These are phyloP conservation scores for Hirtodrosophila histrioides DNA, from an alignment of 2,888 invertebrate species.

Conservation along the genomic window DNA sequence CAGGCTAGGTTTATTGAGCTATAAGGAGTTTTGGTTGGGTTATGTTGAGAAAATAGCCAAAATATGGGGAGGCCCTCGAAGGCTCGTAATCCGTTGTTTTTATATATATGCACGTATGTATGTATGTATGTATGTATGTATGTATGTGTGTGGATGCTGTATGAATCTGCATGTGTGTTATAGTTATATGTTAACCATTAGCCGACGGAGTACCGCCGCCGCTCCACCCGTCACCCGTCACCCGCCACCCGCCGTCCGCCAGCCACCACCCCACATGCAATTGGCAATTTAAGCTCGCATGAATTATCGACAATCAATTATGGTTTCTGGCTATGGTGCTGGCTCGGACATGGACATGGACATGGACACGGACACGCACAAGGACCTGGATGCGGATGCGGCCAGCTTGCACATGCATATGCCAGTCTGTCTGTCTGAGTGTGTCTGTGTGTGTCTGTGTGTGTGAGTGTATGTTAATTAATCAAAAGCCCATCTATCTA, in stretches of 20 bases:
- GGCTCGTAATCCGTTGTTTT: no score
- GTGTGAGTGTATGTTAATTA: slow-evolving; percentile 67
- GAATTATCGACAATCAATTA: slow-evolving; percentile 81
- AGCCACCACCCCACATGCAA: slow-evolving; percentile 54
- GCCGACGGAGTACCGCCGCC: slow-evolving; percentile 27
- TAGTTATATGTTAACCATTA: slow-evolving; percentile 58
- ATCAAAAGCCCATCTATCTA: slow-evolving; percentile 76
- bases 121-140: slow-evolving; percentile 15
- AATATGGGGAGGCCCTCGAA: no score
- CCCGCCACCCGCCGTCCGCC: background rate
- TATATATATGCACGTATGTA: no score
- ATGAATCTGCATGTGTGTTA: slow-evolving; percentile 15
- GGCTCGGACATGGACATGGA: slow-evolving; percentile 21
- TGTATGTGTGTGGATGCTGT: slow-evolving; percentile 13
- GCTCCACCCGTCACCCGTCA: slow-evolving; percentile 7
- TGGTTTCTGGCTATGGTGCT: slow-evolving; percentile 70
- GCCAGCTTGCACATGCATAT: slow-evolving; percentile 11
- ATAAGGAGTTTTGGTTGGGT: no score
- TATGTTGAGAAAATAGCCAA: no score
- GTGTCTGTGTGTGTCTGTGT: slow-evolving; percentile 11
- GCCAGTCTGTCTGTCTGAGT: slow-evolving; percentile 7
- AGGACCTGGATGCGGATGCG: slow-evolving; percentile 7
- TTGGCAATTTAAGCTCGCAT: slow-evolving; percentile 83
- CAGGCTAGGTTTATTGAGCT: no score
- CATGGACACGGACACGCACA: slow-evolving; percentile 9